phyloP scores from a whole-genome alignment of 2,797 vertebrate genomes.

The Chrysocyon brachyurus region DNA sequence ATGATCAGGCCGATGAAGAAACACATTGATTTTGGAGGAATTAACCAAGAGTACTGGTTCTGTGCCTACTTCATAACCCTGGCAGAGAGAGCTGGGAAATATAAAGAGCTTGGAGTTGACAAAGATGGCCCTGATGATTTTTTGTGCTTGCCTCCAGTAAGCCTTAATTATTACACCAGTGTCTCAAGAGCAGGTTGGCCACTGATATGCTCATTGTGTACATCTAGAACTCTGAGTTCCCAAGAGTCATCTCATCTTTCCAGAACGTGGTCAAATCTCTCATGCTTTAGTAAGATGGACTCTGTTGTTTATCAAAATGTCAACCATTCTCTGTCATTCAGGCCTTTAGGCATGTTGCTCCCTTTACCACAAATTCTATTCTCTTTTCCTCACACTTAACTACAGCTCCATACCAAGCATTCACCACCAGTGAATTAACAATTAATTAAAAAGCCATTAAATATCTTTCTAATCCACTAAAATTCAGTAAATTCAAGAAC shows the following conservation, averaged over 20 bases:
- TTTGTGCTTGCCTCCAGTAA: neutral
- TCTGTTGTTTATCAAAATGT: conserved; percentile 4
- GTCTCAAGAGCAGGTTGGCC: neutral
- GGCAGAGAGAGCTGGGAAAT: conserved; percentile 32
- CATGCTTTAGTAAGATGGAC: conserved; percentile 19
- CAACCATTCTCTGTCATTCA: neutral
- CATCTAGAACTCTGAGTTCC: conserved; percentile 35
- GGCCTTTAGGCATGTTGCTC: neutral
- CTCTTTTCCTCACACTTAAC: neutral
- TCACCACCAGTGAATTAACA: neutral
- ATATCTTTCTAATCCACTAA: neutral
- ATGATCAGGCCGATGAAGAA: neutral
- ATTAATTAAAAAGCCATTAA: neutral
- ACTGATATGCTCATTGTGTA: conserved; percentile 31
- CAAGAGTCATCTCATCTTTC: conserved; percentile 48
- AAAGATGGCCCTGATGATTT: neutral
- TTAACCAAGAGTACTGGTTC: neutral
- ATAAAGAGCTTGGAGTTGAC: neutral
- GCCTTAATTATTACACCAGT: conserved; percentile 10
- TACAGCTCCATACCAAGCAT: neutral
- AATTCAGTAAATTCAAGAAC: conserved; percentile 31
- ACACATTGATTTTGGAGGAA: conserved; percentile 41
- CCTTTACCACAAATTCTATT: conserved; percentile 11
- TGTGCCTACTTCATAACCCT: neutral
- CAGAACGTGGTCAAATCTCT: conserved; percentile 43